A percentile compares a stretch with the other conserved stretches of the same genome.
Evolutionary conservation across 1,140 invertebrate species (phyloP).

Genomic region (Trichonephila inaurata): DNA sequence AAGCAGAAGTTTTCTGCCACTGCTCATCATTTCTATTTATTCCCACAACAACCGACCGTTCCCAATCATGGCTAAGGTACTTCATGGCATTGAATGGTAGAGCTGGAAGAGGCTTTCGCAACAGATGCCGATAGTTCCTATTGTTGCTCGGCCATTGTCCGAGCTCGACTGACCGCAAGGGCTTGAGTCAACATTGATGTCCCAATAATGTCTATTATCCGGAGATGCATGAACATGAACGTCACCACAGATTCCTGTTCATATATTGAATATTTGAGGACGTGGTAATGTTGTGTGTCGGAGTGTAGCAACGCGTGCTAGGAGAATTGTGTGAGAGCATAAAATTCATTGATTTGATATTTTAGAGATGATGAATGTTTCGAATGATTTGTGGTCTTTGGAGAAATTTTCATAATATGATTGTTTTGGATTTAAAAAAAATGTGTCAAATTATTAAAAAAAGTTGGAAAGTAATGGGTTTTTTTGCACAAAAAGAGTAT

Average conservation of each 20-base stretch:
- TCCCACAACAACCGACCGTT: neutral
- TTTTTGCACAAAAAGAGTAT: too few relatives aligned
- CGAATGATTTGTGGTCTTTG: neutral
- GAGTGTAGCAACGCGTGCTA: neutral
- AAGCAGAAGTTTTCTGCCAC: neutral
- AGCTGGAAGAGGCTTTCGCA: neutral
- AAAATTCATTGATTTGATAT: neutral
- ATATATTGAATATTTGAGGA: neutral
- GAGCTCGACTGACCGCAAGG: slow-evolving; percentile 41
- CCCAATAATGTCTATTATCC: slow-evolving; percentile 53
- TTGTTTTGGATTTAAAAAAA: too few relatives aligned
- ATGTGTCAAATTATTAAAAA: too few relatives aligned
- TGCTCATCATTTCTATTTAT: neutral
- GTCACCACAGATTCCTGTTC: neutral
- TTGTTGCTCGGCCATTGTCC: slow-evolving; percentile 39
- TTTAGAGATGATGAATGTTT: neutral
- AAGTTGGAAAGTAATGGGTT: too few relatives aligned
- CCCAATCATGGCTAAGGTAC: neutral
- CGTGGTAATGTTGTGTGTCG: neutral
- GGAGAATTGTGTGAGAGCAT: neutral
- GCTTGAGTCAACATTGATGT: slow-evolving; percentile 37
- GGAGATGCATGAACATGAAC: slow-evolving; percentile 30
- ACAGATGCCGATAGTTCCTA: slow-evolving; percentile 19
- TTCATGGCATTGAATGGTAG: neutral
- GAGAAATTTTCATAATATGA: too few relatives aligned